Evolutionary conservation across 2,888 invertebrate genomes (phyloP), one percentile per base, ranked within the genome.

Genomic region (Epirrhoe alternata): DNA sequence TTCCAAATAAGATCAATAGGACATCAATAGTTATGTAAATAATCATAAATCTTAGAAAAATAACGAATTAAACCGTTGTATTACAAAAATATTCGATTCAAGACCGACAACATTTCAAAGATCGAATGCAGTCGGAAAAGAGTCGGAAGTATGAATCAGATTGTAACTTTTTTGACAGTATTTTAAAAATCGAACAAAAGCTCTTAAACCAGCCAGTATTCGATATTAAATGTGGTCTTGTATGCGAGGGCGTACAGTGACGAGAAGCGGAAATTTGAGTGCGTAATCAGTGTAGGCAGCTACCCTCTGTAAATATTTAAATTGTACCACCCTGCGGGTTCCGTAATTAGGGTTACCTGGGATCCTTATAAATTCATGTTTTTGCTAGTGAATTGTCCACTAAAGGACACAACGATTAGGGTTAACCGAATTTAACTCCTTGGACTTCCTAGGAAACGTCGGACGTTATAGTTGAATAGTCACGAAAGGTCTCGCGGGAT

Each of bases 271-370:
- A 73, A 68, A 71, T 70, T 71, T 67, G 17, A 71, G 71, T 54
- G 65, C 67, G 73, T 73, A 74, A 74, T 74, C 74, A 70, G 70
- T 63, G 72, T 58, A 69, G 69, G 68, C 71, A 69, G 67, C 68
- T 54, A 53, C 66, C 68, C 59, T 57, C 51, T 55, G 69, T 70
- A 72, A 74, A 74, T 74, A 74, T 74, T 74, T 72, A 72, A 74
- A 72, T 64, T 69, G 65, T 58, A 58, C 62, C 59, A 60, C 33
- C 24, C 61, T 72, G 69, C 61, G 70, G 71, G 70, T 64, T 61
- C 65, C 66, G 66, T 72, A 74, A 74, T 74, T 74, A 74, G 66
- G 67, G 69, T 55, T 70, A 69, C 70, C 70, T 69, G 68, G 66
- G 56, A 69, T 69, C 71, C 69, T 65, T 72, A 66, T 68, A 72